Evolutionary conservation across 2,797 vertebrate species (phyloP).

Genomic region (Gorsachius magnificus): DNA sequence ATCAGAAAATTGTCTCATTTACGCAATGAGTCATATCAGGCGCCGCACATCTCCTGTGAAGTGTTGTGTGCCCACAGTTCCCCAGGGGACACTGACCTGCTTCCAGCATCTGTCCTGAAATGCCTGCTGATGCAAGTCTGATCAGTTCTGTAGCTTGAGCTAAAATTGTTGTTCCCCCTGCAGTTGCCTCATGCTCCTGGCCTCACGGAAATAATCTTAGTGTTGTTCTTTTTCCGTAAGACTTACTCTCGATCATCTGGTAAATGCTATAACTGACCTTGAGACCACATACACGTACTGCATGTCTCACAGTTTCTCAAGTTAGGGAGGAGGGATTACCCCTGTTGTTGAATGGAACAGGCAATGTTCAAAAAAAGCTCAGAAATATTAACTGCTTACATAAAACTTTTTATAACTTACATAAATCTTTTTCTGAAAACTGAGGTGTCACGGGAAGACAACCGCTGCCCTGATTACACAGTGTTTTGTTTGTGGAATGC

Average conservation of each 20-base stretch:
- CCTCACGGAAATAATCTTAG: background rate
- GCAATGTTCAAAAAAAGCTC: background rate
- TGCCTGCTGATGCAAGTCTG: conserved; percentile 26
- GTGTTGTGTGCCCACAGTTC: background rate
- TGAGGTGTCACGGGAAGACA: conserved; percentile 20
- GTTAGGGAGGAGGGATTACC: background rate
- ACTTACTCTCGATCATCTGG: conserved; percentile 6
- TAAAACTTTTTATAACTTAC: conserved; percentile 51
- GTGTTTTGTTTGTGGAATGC: conserved; percentile 51
- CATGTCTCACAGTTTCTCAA: conserved; percentile 7
- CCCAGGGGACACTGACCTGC: background rate
- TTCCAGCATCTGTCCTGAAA: conserved; percentile 24
- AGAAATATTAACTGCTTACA: conserved; percentile 40
- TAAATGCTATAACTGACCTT: conserved; percentile 43
- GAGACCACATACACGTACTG: conserved; percentile 29
- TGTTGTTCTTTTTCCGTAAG: conserved; percentile 40
- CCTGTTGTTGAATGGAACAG: conserved; percentile 14
- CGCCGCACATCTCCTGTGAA: background rate
- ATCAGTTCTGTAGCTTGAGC: background rate
- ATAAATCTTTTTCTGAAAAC: conserved; percentile 54
- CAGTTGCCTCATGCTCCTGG: conserved; percentile 36
- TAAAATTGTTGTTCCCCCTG: conserved; percentile 21
- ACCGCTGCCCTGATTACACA: conserved; percentile 41
- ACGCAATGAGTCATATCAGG: conserved; percentile 19
- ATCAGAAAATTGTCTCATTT: conserved; percentile 31